Base-by-base conservation (phyloP, 2,888 invertebrate genomes). In the Lottia gigantea region DNA sequence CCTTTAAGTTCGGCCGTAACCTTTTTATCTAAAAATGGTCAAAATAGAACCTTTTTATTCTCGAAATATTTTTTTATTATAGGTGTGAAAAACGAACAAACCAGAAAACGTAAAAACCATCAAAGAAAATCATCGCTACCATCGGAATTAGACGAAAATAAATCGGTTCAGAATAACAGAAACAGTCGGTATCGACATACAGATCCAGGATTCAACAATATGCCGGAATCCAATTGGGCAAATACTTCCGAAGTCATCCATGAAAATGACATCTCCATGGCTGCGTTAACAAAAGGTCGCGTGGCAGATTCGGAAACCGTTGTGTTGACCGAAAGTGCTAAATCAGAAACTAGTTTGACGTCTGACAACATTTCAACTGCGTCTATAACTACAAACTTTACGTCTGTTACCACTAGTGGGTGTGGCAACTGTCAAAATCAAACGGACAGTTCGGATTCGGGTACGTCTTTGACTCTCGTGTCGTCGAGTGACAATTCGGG, bases 401-500 rank as follows among this genome's bases (percentile, higher is more conserved):
- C 77, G 61, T 82, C 81, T 72, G 77, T 75, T n/a, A 66, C 64
- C 14, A 49, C 4, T 31, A 15, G 14, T 63, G 25, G 63, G 3
- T 31, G 47, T 23, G 65, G 62, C 23, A 63, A 64, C 31, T 66
- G 26, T 23, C 72, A 76, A 16, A 71, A 66, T 47, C 70, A 71
- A 49, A 68, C 66, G 15, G 75, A 75, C 46, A 75, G 74, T 64
- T 76, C 75, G 0, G 75, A 76, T 69, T 76, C 76, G 23, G 75
- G 73, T 4, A 69, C 71, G 3, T 75, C 76, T 6, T 73, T 79
- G 72, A 79, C 80, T 31, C 66, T 80, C 26, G 78, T 81, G 11
- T 80, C 83, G 25, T 80, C 78, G 72, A 78, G 80, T 62, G 83
- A 84, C 73, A 80, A 81, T 75, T 83, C 82, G n/a, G 79, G 78